Base-by-base conservation (phyloP, 2,113 vertebrate species). In the Theristicus caerulescens region DNA sequence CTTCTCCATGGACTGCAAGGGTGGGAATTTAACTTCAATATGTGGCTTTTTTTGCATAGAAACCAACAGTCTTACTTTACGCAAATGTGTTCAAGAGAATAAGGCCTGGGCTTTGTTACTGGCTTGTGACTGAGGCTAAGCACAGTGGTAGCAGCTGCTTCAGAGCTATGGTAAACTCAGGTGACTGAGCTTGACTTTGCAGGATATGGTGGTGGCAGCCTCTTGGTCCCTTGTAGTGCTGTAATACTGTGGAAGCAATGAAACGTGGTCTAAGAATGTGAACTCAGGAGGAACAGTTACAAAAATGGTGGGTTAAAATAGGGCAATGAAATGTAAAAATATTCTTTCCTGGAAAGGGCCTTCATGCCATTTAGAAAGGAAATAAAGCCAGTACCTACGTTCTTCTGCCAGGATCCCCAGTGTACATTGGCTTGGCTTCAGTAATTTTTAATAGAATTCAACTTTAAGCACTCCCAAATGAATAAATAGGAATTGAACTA, bases 191-290 rank as follows among this genome's bases (percentile, higher is more conserved):
- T 57, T 31, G 40, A 32, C 58, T 73, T 82, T 49, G 20, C 0
- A 0, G 12, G 34, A 4, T 42, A 13, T 0, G 1, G 40, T 38
- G 15, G 61, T 73, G 36, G 58, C 0, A 0, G 54, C 76, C 15
- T 58, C 62, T 52, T 40, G 54, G 51, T 73, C 59, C 58, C 29
- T 36, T n/a, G 31, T 46, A 34, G 22, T 52, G 44, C 31, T 17
- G 1, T 57, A n/a, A 31, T 17, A 21, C 44, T 44, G 19, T 67
- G 54, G 40, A 40, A 52, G 70, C 46, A 64, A 10, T 64, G 72
- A 79, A 72, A 72, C 0, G 0, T 31, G 49, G 31, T 57, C n/a
- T 24, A 31, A 61, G 22, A 84, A 29, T 32, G 54, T 82, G 57
- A 92, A 62, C 9, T 84, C 29, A 11, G 51, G 22, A 93, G 25